Evolutionary conservation across 1,140 invertebrate species (phyloP).

Genomic region (Euwallacea similis): DNA sequence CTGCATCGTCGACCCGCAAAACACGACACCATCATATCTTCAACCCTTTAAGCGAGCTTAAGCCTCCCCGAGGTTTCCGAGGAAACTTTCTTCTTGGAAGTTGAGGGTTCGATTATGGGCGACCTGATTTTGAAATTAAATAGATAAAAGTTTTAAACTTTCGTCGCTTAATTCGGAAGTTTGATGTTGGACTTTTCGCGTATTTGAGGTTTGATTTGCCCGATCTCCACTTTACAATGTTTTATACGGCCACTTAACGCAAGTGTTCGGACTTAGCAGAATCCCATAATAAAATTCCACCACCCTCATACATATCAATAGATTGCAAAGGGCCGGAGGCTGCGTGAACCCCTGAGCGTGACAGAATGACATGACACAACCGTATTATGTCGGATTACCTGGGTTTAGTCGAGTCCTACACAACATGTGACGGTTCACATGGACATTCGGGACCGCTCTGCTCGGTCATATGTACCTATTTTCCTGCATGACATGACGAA

Average conservation of each 20-base stretch:
- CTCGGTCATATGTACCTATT: slow-evolving; percentile 13
- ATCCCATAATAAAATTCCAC: slow-evolving; percentile 36
- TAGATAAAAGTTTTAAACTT: slow-evolving; percentile 9
- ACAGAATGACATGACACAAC: slow-evolving; percentile 54
- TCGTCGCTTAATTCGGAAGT: background rate
- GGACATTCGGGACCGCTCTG: slow-evolving; percentile 11
- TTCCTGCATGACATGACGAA: slow-evolving; percentile 25
- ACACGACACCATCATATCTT: slow-evolving; percentile 27
- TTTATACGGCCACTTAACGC: slow-evolving; percentile 28
- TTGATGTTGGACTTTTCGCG: background rate
- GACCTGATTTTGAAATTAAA: background rate
- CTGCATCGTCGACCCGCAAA: slow-evolving; percentile 27
- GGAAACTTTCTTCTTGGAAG: slow-evolving; percentile 1
- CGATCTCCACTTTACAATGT: slow-evolving; percentile 14
- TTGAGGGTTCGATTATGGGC: slow-evolving; percentile 13
- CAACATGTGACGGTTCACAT: slow-evolving; percentile 37
- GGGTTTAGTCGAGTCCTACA: slow-evolving; percentile 50
- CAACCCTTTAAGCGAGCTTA: slow-evolving; percentile 23
- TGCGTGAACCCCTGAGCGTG: slow-evolving; percentile 42
- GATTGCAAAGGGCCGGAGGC: slow-evolving; percentile 34
- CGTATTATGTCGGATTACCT: slow-evolving; percentile 51
- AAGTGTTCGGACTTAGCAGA: slow-evolving; percentile 29
- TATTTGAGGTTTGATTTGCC: slow-evolving; percentile 1
- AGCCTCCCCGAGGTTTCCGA: slow-evolving; percentile 12
- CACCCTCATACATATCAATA: slow-evolving; percentile 35